phyloP scores from a whole-genome alignment of 2,113 vertebrate genomes.

The Phycodurus eques region DNA sequence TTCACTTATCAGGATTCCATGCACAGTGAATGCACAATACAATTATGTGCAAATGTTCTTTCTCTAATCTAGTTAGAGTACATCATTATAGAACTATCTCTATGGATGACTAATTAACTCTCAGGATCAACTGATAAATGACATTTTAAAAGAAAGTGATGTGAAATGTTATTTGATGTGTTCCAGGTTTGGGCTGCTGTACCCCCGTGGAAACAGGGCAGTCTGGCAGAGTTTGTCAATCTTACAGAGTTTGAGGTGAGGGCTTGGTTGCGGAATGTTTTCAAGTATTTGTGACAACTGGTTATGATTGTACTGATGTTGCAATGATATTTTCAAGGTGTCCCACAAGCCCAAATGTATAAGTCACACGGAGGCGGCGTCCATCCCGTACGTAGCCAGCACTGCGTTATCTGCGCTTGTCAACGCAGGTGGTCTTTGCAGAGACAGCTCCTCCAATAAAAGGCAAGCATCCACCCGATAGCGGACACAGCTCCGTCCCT shows the following conservation, averaged over 20 bases:
- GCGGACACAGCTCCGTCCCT: neutral
- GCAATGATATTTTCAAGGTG: conserved; percentile 68
- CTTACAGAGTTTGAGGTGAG: conserved; percentile 89
- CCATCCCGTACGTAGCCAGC: conserved; percentile 84
- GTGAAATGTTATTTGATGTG: conserved; percentile 32
- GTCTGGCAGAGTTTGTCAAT: conserved; percentile 87
- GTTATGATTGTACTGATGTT: neutral
- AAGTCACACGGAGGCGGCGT: conserved; percentile 85
- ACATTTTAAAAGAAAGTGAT: conserved; percentile 2
- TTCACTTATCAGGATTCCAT: conserved; percentile 20
- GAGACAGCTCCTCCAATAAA: conserved; percentile 79
- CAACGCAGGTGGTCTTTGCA: conserved; percentile 83
- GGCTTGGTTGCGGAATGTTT: neutral
- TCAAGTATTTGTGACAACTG: neutral
- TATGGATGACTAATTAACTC: conserved; percentile 18
- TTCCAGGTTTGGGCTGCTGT: conserved; percentile 90
- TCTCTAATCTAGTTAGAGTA: conserved; percentile 3
- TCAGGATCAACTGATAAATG: conserved; percentile 19
- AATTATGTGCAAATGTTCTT: conserved; percentile 11
- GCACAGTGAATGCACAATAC: conserved; percentile 22
- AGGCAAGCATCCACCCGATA: conserved; percentile 70
- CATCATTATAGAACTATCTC: conserved; percentile 9
- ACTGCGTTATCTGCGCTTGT: conserved; percentile 86
- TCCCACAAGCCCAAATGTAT: conserved; percentile 85
- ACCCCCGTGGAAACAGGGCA: conserved; percentile 94